Evolutionary conservation across 1,140 invertebrate species (phyloP), one percentile per base, ranked within the genome.

Genomic region (Oscheius sp.): DNA sequence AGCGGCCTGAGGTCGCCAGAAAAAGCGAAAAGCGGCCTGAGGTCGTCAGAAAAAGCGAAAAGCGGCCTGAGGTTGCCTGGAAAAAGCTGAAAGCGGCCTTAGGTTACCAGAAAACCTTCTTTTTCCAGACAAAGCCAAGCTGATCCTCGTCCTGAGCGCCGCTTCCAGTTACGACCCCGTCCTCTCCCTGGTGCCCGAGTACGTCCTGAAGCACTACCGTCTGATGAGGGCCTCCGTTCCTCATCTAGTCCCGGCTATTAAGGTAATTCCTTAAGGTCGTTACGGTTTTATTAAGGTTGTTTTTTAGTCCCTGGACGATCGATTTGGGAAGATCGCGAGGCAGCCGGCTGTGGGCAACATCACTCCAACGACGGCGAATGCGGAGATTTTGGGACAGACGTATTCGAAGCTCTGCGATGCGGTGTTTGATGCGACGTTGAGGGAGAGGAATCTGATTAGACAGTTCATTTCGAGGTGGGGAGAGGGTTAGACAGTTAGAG

Each of bases 91-190:
- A n/a, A n/a, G n/a, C n/a, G n/a, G n/a, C n/a, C n/a, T n/a, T n/a
- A n/a, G 18, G 10, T 15, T 35, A 26, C 36, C 15, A 26, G 18
- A 29, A 34, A 32, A 7, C 31, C 35, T 79, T 68, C 26, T 18
- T 26, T 2, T 72, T 77, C 59, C 65, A 91, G 91, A 95, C 87
- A 90, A 95, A 61, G 92, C 91, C 82, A 90, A 95, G 7, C 86
- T 99, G 45, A 92, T 99, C 67, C 85, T 98, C 64, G 91, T 98
- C 29, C 90, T 98, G 78, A 99, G 97, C 87, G 94, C 94, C 29
- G 94, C 95, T 1, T 88, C 91, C 75, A 89, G 91, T 82, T 91
- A 92, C 85, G 91, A 91, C 28, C 93, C 93, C 31, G 95, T 98
- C 88, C 87, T 92, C 70, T 91, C 93, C 36, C 86, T 97, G 42